Percentiles rank a stretch among this genome's conserved stretches.
Evolutionary conservation across 1,140 invertebrate genomes (phyloP).

Genomic region (Dendroctonus valens): DNA sequence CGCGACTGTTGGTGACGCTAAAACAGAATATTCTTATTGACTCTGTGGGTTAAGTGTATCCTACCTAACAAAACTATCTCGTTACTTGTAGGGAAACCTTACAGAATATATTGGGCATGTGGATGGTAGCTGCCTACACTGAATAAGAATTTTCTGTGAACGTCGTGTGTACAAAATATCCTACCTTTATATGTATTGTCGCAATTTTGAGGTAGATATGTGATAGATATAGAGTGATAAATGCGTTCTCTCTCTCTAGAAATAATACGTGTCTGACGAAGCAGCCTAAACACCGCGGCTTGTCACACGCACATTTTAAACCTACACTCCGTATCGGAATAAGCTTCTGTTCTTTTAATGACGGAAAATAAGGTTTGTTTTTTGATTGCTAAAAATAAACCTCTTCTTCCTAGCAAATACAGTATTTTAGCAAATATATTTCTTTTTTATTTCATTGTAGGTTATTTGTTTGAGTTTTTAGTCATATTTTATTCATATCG

Average conservation of each 20-base stretch:
- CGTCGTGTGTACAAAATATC: constrained; percentile 9
- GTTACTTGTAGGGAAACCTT: too few relatives aligned
- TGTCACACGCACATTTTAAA: constrained; percentile 48
- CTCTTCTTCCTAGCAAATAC: constrained; percentile 3
- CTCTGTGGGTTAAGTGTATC: not conserved
- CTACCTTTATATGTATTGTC: constrained; percentile 24
- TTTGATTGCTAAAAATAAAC: not conserved
- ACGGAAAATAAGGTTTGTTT: constrained; percentile 5
- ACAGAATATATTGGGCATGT: not conserved
- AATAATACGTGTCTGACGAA: constrained; percentile 33
- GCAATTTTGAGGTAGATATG: constrained; percentile 30
- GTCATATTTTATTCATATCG: not conserved
- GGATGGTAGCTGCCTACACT: too few relatives aligned
- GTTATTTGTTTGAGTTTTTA: constrained; percentile 2
- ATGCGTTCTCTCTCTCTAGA: constrained; percentile 20
- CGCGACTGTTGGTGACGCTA: constrained; percentile 12
- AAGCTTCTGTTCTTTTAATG: constrained; percentile 25
- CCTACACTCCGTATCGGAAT: constrained; percentile 49
- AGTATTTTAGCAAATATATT: constrained; percentile 14
- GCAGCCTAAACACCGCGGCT: constrained; percentile 38
- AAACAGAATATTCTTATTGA: constrained; percentile 11
- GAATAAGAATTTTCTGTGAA: constrained; percentile 11
- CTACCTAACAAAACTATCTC: not conserved
- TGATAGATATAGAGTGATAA: constrained; percentile 37
- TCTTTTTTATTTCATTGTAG: constrained; percentile 3